phyloP scores from a whole-genome alignment of 2,888 invertebrate species.

The Eupithecia vulgata region DNA sequence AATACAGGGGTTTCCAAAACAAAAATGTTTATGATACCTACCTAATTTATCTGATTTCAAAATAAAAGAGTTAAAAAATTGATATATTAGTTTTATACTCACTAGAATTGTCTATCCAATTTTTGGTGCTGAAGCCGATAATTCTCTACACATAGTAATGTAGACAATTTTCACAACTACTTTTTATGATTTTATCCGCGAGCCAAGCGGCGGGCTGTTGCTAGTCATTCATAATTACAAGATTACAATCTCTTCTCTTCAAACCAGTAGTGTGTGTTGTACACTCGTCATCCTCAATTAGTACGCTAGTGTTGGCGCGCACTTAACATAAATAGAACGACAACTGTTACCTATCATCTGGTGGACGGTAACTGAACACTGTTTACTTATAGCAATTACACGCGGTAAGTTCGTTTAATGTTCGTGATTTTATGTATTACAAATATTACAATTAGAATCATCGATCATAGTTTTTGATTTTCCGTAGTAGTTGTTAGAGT shows the following conservation, averaged over 20 bases:
- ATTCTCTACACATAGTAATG: neutral
- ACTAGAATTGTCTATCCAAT: neutral
- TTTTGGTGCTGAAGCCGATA: neutral
- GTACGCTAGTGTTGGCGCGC: conserved; percentile 34
- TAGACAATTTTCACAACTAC: neutral
- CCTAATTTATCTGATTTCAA: neutral
- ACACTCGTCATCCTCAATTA: conserved; percentile 30
- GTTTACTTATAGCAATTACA: conserved; percentile 36
- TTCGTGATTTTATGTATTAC: neutral
- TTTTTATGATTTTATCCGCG: neutral
- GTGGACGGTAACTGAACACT: conserved; percentile 39
- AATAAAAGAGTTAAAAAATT: neutral
- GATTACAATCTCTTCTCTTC: neutral
- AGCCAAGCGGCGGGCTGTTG: neutral
- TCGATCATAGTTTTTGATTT: neutral
- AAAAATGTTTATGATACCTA: neutral
- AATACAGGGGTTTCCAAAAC: neutral
- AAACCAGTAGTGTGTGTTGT: neutral
- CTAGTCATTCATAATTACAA: neutral
- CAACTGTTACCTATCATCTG: conserved; percentile 44
- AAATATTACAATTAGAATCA: neutral
- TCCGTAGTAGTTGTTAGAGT: neutral
- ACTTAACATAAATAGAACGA: conserved; percentile 44
- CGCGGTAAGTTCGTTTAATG: conserved; percentile 11
- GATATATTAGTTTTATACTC: too few species aligned